A percentile compares a stretch with the other conserved stretches of the same genome.
phyloP scores from a whole-genome alignment of 2,888 invertebrate species.

The Salpingus planirostris region DNA sequence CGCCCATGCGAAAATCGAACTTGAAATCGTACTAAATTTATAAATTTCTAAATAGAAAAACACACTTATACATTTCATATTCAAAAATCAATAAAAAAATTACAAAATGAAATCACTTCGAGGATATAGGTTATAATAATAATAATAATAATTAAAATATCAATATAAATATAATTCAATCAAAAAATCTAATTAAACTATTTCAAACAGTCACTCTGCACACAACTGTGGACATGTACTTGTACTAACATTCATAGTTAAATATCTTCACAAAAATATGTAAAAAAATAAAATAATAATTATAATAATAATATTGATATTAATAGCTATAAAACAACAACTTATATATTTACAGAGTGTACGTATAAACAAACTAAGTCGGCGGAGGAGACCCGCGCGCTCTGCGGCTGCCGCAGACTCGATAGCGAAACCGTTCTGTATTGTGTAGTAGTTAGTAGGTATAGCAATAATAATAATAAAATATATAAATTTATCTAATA shows the following conservation, averaged over 20 bases:
- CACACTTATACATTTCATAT: conserved; percentile 42
- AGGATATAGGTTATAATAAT: conserved; percentile 22
- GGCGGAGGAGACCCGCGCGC: conserved; percentile 20
- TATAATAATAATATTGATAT: conserved; percentile 40
- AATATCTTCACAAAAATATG: conserved; percentile 46
- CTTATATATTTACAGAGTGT: conserved; percentile 40
- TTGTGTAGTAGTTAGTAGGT: too few species aligned
- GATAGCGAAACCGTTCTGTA: too few species aligned
- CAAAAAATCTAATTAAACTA: conserved; percentile 41
- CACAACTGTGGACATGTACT: conserved; percentile 39
- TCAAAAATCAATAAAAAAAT: conserved; percentile 40
- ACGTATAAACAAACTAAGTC: conserved; percentile 40
- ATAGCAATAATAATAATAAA: conserved; percentile 33
- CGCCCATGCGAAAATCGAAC: too few species aligned
- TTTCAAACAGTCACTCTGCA: conserved; percentile 42
- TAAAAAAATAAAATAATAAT: conserved; percentile 47
- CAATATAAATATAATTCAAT: conserved; percentile 42
- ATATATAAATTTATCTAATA: conserved; percentile 41
- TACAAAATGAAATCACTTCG: conserved; percentile 37
- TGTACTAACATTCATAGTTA: conserved; percentile 45
- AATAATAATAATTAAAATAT: conserved; percentile 42
- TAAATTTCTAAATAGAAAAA: conserved; percentile 44
- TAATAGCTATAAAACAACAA: conserved; percentile 45
- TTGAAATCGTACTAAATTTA: conserved; percentile 37
- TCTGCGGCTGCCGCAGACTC: conserved; percentile 28